Percentiles rank a stretch among this genome's conserved stretches.
Conservation (phyloP, 2,113 vertebrate genomes). For the Brienomyrus longianalis region DNA sequence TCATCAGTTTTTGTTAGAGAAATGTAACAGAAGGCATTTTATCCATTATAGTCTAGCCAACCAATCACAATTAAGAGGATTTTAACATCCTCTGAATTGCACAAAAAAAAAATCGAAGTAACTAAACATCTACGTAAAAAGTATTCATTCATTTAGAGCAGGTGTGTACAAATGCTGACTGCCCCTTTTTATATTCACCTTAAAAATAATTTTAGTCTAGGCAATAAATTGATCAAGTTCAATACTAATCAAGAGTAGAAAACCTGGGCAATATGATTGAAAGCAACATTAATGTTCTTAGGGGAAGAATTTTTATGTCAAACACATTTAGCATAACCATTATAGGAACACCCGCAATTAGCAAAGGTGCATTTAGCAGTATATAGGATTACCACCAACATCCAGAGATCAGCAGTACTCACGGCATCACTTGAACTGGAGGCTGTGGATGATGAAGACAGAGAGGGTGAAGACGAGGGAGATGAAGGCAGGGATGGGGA, state of each 20-base stretch:
- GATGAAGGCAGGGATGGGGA: slow-evolving; percentile 80
- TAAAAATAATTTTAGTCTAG: neutral
- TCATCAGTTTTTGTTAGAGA: neutral
- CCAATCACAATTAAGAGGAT: neutral
- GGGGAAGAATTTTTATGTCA: too few relatives aligned
- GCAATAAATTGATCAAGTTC: neutral
- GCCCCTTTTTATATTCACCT: neutral
- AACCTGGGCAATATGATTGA: neutral
- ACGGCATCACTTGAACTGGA: slow-evolving; percentile 92
- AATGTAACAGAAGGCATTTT: neutral
- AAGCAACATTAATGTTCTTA: neutral
- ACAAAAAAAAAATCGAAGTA: neutral
- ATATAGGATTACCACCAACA: neutral
- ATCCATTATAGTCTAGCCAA: neutral
- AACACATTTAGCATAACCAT: neutral
- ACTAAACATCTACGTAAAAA: neutral
- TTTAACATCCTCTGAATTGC: neutral
- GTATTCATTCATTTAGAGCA: neutral
- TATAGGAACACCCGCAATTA: neutral
- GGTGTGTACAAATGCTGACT: neutral
- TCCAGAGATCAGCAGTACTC: slow-evolving; percentile 49
- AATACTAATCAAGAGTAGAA: neutral
- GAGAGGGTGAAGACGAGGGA: slow-evolving; percentile 74
- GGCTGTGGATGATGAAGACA: slow-evolving; percentile 73
- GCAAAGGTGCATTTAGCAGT: neutral